Conservation (phyloP, 53 echinoderm and acorn worm species). For the Crossaster papposus region DNA sequence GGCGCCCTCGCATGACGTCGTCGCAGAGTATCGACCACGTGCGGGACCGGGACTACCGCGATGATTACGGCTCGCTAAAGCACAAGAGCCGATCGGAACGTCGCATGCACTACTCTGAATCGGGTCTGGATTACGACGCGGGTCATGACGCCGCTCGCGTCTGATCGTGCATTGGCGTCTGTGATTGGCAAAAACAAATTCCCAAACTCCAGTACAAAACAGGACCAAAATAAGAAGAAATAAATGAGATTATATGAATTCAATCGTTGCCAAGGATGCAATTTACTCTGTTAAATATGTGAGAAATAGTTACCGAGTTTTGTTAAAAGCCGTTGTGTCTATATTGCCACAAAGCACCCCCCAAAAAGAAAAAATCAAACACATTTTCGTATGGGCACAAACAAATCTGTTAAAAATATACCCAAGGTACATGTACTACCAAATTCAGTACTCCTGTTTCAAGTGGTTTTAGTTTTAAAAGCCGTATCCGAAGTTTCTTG, state of each 20-base stretch:
- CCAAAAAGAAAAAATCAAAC: too few relatives aligned
- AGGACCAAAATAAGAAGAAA: neutral
- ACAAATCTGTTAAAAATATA: neutral
- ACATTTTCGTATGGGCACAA: neutral
- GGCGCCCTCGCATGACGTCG: constrained; percentile 40
- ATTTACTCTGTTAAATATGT: neutral
- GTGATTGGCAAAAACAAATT: too few relatives aligned
- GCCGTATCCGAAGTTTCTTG: neutral
- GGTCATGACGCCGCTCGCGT: constrained; percentile 35
- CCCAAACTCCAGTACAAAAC: neutral
- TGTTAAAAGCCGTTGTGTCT: neutral
- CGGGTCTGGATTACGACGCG: constrained; percentile 30
- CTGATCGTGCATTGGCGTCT: too few relatives aligned
- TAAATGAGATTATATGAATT: neutral
- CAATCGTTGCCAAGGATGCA: neutral
- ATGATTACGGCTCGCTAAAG: constrained; percentile 31
- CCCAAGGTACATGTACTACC: neutral
- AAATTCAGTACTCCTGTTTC: neutral
- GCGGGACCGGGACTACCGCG: neutral
- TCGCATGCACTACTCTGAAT: constrained; percentile 40
- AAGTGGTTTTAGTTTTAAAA: neutral
- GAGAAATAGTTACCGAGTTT: neutral
- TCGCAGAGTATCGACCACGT: constrained; percentile 38
- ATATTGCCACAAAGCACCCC: too few relatives aligned
- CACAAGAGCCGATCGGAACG: constrained; percentile 19